A percentile compares a stretch with the other conserved stretches of the same genome.
Evolutionary conservation across 1,140 invertebrate genomes (phyloP).

Genomic region (Drosophila dunni): DNA sequence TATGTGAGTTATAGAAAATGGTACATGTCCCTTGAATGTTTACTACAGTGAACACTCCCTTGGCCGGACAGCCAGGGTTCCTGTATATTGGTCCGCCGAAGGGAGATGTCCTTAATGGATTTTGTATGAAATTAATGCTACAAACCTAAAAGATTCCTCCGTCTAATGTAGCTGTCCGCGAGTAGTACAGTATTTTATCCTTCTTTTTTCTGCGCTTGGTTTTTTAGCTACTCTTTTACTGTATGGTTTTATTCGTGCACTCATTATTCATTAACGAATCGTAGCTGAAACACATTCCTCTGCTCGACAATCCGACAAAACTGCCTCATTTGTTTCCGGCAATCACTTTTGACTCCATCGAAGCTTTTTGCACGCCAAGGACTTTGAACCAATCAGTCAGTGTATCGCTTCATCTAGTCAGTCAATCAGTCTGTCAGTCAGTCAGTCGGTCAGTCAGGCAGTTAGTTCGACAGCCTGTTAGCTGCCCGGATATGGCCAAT

Average conservation of each 20-base stretch:
- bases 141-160: no score
- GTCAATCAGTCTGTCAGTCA: neutral
- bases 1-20: no score
- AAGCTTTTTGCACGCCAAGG: constrained; percentile 1
- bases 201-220: neutral
- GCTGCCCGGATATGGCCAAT: constrained; percentile 30
- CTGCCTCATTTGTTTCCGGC: constrained; percentile 31
- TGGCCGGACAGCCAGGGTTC: no score
- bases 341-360: constrained; percentile 3
- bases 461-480: neutral
- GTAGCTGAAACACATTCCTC: constrained; percentile 21
- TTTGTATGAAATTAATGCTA: no score
- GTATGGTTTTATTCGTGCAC: constrained; percentile 1
- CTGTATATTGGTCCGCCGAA: no score
- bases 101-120: no score
- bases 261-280: constrained; percentile 41
- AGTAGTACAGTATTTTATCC: no score
- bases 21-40: no score
- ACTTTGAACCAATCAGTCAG: neutral
- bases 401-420: neutral
- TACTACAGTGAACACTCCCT: no score
- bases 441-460: neutral
- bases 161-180: no score
- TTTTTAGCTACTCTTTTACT: constrained; percentile 6
- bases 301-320: constrained; percentile 12